These are phyloP conservation scores for Antheraea yamamai DNA, from an alignment of 2,888 invertebrate species.

Conservation along the genomic window DNA sequence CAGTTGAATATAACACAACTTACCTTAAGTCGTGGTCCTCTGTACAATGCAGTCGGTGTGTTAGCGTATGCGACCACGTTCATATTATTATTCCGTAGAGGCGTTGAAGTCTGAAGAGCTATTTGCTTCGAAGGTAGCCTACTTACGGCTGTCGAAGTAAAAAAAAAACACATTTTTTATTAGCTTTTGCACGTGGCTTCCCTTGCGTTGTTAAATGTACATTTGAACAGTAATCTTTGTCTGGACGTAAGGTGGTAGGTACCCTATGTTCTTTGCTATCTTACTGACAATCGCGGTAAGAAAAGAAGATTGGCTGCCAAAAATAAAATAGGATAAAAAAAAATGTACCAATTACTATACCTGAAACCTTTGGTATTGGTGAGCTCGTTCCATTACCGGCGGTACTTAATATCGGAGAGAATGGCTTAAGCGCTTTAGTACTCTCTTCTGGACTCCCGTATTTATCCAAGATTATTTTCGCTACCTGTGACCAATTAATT, in stretches of 20 bases:
- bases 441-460: constrained; percentile 83
- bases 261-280: too few relatives aligned
- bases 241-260: neutral
- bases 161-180: neutral
- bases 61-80: constrained; percentile 47
- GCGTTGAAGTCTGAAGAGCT: constrained; percentile 60
- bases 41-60: constrained; percentile 45
- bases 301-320: too few relatives aligned
- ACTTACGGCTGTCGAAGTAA: constrained; percentile 56
- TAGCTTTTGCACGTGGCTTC: too few relatives aligned
- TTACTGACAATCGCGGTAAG: too few relatives aligned
- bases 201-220: too few relatives aligned
- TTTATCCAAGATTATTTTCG: constrained; percentile 93
- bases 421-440: constrained; percentile 64
- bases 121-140: constrained; percentile 66
- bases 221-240: too few relatives aligned
- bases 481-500: constrained; percentile 72
- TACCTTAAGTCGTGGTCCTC: constrained; percentile 61
- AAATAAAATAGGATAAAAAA: too few relatives aligned
- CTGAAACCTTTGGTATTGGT: neutral
- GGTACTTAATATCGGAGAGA: constrained; percentile 25
- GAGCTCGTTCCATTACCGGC: neutral
- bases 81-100: constrained; percentile 52
- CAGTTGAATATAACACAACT: constrained; percentile 31
- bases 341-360: neutral